These are phyloP conservation scores for Phaenicophaeus curvirostris DNA, from an alignment of 2,797 vertebrate species.

Conservation along the genomic window DNA sequence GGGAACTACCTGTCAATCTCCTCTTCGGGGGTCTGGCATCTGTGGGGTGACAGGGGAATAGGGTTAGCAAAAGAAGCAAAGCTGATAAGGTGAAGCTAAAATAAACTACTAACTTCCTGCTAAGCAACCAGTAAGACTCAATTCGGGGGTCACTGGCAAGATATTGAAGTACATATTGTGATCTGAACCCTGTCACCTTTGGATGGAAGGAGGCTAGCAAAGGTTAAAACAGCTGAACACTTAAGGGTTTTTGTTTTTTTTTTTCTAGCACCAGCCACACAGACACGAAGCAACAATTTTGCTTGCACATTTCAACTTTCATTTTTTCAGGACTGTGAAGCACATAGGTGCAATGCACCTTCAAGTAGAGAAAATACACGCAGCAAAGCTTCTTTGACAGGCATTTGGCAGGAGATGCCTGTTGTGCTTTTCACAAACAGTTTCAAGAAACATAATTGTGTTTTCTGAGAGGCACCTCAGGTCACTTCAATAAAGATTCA, in stretches of 20 bases:
- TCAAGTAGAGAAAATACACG: not conserved
- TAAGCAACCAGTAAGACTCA: slow-evolving; percentile 88
- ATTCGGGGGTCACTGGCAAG: slow-evolving; percentile 91
- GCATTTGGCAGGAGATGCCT: not conserved
- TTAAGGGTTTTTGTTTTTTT: slow-evolving; percentile 58
- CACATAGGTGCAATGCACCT: not conserved
- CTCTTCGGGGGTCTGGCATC: slow-evolving; percentile 89
- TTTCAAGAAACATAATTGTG: slow-evolving; percentile 34
- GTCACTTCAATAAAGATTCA: slow-evolving; percentile 7
- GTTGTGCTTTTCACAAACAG: slow-evolving; percentile 3
- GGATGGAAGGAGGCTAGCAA: slow-evolving; percentile 90
- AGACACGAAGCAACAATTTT: not conserved
- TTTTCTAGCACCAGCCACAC: slow-evolving; percentile 46
- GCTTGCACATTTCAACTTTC: not conserved
- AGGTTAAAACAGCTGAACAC: slow-evolving; percentile 94
- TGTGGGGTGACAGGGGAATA: slow-evolving; percentile 88
- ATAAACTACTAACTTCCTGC: slow-evolving; percentile 89
- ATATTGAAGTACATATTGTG: slow-evolving; percentile 88
- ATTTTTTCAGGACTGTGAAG: not conserved
- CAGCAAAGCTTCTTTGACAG: not conserved
- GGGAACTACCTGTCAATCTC: slow-evolving; percentile 90
- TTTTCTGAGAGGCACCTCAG: slow-evolving; percentile 2
- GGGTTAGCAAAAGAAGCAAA: slow-evolving; percentile 85
- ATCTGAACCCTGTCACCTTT: slow-evolving; percentile 94
- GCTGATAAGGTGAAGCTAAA: slow-evolving; percentile 92